Percentiles rank a stretch among this genome's conserved stretches.
phyloP scores from a whole-genome alignment of 1,140 invertebrate genomes.

The Heliconius eleuchia region DNA sequence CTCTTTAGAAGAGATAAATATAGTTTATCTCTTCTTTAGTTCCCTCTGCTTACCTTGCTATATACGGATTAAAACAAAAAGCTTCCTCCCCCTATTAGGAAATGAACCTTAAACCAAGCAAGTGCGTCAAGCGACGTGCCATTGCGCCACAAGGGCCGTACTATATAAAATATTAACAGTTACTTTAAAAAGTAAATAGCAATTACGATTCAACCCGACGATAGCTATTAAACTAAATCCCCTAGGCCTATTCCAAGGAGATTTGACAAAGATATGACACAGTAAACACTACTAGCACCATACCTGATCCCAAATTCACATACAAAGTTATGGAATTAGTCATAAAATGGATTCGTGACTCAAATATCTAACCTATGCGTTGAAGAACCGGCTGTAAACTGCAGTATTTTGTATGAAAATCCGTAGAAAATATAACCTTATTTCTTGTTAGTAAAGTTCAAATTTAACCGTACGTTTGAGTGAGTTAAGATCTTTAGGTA shows the following conservation, averaged over 20 bases:
- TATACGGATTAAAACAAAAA: no score
- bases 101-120: not conserved
- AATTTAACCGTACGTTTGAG: not conserved
- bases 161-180: not conserved
- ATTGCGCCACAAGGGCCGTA: not conserved
- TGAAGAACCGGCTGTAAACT: conserved; percentile 26
- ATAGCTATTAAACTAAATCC: conserved; percentile 64
- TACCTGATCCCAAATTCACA: conserved; percentile 77
- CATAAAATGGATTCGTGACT: conserved; percentile 80
- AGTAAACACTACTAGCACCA: conserved; percentile 64
- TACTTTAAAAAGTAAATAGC: conserved; percentile 29
- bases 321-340: conserved; percentile 81
- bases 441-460: not conserved
- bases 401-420: not conserved
- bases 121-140: not conserved
- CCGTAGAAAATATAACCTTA: conserved; percentile 28
- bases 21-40: no score
- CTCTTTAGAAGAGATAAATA: no score
- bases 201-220: conserved; percentile 26
- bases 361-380: conserved; percentile 77
- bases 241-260: conserved; percentile 50
- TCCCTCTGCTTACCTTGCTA: no score
- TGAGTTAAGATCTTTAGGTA: conserved; percentile 37
- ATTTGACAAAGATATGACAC: conserved; percentile 61
- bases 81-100: no score